These are phyloP conservation scores for Orussus abietinus DNA, from an alignment of 1,140 invertebrate species.

Conservation along the genomic window DNA sequence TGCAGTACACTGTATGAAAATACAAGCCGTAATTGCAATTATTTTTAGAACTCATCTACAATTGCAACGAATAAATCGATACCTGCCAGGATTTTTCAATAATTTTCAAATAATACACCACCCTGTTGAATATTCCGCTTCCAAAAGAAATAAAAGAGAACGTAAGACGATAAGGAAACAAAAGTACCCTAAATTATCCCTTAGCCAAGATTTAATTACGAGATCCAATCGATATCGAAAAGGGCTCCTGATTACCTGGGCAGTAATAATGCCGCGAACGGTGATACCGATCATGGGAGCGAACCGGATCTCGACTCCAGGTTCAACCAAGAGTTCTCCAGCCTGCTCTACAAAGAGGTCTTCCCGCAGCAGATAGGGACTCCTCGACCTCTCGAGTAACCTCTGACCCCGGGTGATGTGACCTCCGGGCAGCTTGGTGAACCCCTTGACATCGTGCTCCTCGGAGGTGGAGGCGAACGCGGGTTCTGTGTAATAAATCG, in stretches of 20 bases:
- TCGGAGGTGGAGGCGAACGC: conserved; percentile 13
- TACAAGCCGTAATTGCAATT: too few species aligned
- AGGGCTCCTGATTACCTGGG: conserved; percentile 82
- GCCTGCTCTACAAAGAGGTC: conserved; percentile 75
- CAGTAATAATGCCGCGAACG: conserved; percentile 78
- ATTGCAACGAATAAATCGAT: too few species aligned
- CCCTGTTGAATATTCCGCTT: too few species aligned
- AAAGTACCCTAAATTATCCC: conserved; percentile 1
- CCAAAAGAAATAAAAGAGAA: conserved; percentile 10
- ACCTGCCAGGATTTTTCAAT: too few species aligned
- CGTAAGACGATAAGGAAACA: conserved; percentile 1
- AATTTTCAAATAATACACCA: background rate
- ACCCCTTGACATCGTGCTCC: conserved; percentile 15
- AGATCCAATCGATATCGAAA: too few species aligned
- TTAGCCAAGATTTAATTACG: background rate
- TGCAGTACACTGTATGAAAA: too few species aligned
- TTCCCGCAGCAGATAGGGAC: conserved; percentile 74
- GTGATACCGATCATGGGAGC: conserved; percentile 87
- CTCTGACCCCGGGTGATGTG: conserved; percentile 54
- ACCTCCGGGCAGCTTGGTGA: conserved; percentile 63
- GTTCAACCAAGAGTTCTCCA: conserved; percentile 74
- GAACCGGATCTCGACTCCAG: conserved; percentile 82
- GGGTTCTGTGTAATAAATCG: conserved; percentile 50
- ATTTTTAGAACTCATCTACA: too few species aligned
- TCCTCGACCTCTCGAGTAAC: conserved; percentile 55